phyloP scores from a whole-genome alignment of 2,113 vertebrate genomes.

The Phaethon lepturus region DNA sequence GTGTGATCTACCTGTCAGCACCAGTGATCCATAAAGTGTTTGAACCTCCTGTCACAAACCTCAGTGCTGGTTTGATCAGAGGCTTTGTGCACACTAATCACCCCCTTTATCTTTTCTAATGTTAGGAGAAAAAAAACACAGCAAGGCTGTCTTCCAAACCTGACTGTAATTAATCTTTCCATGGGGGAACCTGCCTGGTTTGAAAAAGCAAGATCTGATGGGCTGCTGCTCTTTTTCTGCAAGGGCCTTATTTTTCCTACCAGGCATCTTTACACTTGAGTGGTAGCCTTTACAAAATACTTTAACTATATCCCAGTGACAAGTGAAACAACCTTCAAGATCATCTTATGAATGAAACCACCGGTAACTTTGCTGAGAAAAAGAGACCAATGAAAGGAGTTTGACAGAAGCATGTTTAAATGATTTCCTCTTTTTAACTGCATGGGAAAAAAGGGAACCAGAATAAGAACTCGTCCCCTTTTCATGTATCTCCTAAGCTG shows the following conservation, averaged over 20 bases:
- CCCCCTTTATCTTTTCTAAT: conserved; percentile 77
- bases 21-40: conserved; percentile 75
- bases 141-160: conserved; percentile 72
- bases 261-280: conserved; percentile 76
- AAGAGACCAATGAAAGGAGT: conserved; percentile 69
- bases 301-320: conserved; percentile 65
- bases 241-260: conserved; percentile 76
- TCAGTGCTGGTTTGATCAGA: conserved; percentile 78
- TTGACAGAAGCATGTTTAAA: conserved; percentile 68
- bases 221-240: conserved; percentile 72
- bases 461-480: conserved; percentile 38
- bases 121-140: conserved; percentile 46
- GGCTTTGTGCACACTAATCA: conserved; percentile 78
- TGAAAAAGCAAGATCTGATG: conserved; percentile 76
- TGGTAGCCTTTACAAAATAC: conserved; percentile 72
- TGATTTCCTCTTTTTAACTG: conserved; percentile 69
- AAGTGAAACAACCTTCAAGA: conserved; percentile 75
- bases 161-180: conserved; percentile 81
- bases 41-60: conserved; percentile 78
- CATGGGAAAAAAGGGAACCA: conserved; percentile 51
- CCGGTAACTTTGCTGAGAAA: conserved; percentile 69
- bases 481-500: conserved; percentile 68
- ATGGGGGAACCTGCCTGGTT: conserved; percentile 61
- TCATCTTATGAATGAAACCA: conserved; percentile 77
- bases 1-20: conserved; percentile 83